Evolutionary conservation across 1,140 invertebrate genomes (phyloP).

Genomic region (Heterodera schachtii): DNA sequence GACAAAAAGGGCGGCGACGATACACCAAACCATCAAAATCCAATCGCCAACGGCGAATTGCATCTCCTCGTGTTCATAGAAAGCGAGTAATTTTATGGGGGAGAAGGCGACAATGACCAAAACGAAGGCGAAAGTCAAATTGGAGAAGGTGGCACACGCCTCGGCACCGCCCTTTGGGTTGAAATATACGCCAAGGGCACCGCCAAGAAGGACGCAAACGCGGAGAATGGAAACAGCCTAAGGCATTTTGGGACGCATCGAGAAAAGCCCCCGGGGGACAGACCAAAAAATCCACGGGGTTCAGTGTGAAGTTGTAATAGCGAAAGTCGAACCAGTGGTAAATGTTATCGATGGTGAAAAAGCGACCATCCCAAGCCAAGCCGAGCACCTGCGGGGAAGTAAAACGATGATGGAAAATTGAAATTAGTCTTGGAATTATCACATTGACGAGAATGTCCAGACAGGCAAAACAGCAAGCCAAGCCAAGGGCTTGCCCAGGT

Average conservation of each 20-base stretch:
- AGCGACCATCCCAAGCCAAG: conserved; percentile 62
- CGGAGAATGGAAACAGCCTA: conserved; percentile 59
- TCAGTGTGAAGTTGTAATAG: conserved; percentile 59
- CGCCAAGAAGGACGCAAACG: conserved; percentile 57
- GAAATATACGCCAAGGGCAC: conserved; percentile 59
- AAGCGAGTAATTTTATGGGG: conserved; percentile 62
- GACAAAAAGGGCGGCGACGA: conserved; percentile 58
- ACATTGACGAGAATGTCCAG: conserved; percentile 55
- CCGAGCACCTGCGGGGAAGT: conserved; percentile 59
- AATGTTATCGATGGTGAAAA: conserved; percentile 63
- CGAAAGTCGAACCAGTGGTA: conserved; percentile 62
- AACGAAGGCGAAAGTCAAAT: conserved; percentile 53
- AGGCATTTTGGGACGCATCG: conserved; percentile 15
- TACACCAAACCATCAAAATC: conserved; percentile 61
- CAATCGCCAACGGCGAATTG: conserved; percentile 59
- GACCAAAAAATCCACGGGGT: conserved; percentile 64
- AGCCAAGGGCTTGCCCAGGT: conserved; percentile 52
- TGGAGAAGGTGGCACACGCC: conserved; percentile 54
- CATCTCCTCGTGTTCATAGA: conserved; percentile 58
- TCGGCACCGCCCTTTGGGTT: conserved; percentile 57
- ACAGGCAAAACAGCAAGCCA: conserved; percentile 50
- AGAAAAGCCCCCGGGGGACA: conserved; percentile 8
- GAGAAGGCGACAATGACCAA: conserved; percentile 57
- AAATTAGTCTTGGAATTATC: neutral
- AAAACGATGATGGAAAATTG: conserved; percentile 5